Evolutionary conservation across 1,140 invertebrate species (phyloP), one percentile per base, ranked within the genome.

Genomic region (Brachionus calyciflorus): DNA sequence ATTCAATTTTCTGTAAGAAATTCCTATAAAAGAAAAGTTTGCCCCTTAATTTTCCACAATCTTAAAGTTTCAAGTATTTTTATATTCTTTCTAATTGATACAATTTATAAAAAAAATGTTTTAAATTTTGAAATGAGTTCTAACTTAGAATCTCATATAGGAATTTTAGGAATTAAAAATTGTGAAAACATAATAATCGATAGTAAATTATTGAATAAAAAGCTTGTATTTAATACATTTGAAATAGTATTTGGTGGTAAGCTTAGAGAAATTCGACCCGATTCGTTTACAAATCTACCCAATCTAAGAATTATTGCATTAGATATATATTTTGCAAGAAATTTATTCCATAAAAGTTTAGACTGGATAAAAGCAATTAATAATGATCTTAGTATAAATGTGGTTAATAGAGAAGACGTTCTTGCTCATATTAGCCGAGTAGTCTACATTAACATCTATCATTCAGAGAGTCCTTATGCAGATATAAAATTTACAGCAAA

Each of bases 51-150:
- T n/a, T n/a, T n/a, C n/a, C n/a, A n/a, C n/a, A n/a, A n/a, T n/a
- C n/a, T n/a, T n/a, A n/a, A n/a, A n/a, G n/a, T n/a, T n/a, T n/a
- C n/a, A n/a, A n/a, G n/a, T n/a, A n/a, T n/a, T n/a, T n/a, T n/a
- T n/a, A n/a, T n/a, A n/a, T n/a, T n/a, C n/a, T n/a, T n/a, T n/a
- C n/a, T 60, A n/a, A 19, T 60, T 3, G 55, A 60, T 60, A 60
- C 55, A 21, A 33, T 60, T 60, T 60, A 60, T 37, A 60, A 60
- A 10, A 60, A 60, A n/a, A 60, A 37, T 9, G 17, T 60, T n/a
- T 17, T 60, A 12, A 37, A 37, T 33, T 60, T 60, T 37, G 14
- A 60, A 40, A 17, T n/a, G 12, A 28, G 24, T 3, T 6, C n/a
- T 4, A 9, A 33, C 17, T 60, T 37, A 33, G 19, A 37, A 17